A percentile compares a stretch with the other conserved stretches of the same genome.
Conservation (phyloP, 1,140 invertebrate species). For the Hycleus phaleratus region DNA sequence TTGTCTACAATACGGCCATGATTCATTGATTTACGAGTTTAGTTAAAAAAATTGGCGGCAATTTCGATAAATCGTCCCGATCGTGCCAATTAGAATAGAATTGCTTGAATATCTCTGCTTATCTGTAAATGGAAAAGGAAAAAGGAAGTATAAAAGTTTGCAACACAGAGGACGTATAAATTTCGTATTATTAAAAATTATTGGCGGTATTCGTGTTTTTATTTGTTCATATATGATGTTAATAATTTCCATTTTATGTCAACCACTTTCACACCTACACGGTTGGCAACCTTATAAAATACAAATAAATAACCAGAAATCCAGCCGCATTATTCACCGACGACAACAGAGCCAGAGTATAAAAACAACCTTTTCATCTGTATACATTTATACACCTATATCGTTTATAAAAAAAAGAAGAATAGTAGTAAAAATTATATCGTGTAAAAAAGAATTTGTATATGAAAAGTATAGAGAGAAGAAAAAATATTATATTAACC, state of each 20-base stretch:
- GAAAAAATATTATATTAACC: constrained; percentile 8
- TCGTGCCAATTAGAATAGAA: too few relatives aligned
- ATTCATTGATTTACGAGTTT: too few relatives aligned
- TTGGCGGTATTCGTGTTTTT: constrained; percentile 12
- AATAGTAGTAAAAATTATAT: constrained; percentile 2
- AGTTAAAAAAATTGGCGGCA: too few relatives aligned
- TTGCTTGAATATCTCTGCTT: too few relatives aligned
- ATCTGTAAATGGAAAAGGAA: not conserved
- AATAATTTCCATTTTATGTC: constrained; percentile 21
- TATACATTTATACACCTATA: too few relatives aligned
- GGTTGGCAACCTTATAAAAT: constrained; percentile 17
- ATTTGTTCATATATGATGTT: constrained; percentile 13
- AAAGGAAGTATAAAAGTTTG: not conserved
- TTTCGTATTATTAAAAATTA: constrained; percentile 20
- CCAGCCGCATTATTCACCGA: constrained; percentile 20
- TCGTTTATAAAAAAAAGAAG: too few relatives aligned
- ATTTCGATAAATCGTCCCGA: too few relatives aligned
- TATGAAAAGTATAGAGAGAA: not conserved
- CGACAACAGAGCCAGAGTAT: constrained; percentile 12
- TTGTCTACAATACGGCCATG: too few relatives aligned
- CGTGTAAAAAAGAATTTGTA: too few relatives aligned
- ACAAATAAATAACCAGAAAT: constrained; percentile 14
- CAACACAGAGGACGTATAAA: constrained; percentile 9
- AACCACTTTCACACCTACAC: constrained; percentile 22
- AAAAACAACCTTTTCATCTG: constrained; percentile 8